phyloP scores from a whole-genome alignment of 2,113 vertebrate genomes.

The Diadophis punctatus region DNA sequence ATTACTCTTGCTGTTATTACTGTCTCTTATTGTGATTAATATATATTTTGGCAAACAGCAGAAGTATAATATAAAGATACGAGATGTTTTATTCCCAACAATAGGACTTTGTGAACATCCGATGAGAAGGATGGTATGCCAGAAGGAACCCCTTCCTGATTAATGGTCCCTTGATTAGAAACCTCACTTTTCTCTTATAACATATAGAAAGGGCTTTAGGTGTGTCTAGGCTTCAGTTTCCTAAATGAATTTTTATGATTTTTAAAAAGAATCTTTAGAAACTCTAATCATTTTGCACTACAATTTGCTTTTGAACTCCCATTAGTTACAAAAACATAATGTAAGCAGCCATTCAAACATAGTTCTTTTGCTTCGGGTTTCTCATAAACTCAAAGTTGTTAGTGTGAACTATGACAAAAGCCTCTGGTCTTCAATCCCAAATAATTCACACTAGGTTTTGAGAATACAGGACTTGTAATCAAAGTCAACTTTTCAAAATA shows the following conservation, averaged over 20 bases:
- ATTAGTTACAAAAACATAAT: neutral
- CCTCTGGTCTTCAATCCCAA: neutral
- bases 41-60: slow-evolving; percentile 45
- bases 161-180: neutral
- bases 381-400: neutral
- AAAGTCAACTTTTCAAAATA: neutral
- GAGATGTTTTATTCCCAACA: neutral
- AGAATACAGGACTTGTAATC: neutral
- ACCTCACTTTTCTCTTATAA: neutral
- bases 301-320: neutral
- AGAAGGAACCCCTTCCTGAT: neutral
- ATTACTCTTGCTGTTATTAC: slow-evolving; percentile 36
- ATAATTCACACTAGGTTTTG: neutral
- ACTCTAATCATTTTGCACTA: neutral
- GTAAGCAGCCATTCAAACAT: neutral
- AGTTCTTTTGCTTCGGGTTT: neutral
- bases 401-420: neutral
- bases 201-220: neutral
- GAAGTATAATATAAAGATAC: slow-evolving; percentile 12
- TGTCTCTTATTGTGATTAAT: slow-evolving; percentile 34
- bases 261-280: neutral
- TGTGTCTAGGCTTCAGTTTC: neutral
- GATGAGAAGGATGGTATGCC: neutral
- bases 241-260: neutral
- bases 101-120: neutral